Evolutionary conservation across 2,888 invertebrate species (phyloP), one percentile per base, ranked within the genome.

Genomic region (Toxonevra muliebris): DNA sequence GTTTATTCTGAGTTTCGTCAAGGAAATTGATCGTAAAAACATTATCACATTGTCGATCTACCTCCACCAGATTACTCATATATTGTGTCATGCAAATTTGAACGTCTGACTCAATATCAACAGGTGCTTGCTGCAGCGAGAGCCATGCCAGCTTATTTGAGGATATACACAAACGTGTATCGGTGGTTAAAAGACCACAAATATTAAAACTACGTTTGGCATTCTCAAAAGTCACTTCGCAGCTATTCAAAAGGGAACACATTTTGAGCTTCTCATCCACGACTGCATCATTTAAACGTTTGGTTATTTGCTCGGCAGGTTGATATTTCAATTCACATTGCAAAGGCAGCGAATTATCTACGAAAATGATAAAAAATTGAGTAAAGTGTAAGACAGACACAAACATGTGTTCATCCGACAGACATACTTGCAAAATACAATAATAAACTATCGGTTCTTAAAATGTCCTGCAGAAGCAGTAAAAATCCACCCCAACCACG

Each of bases 61-160:
- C 85, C 78, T 87, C 88, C 4, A 88, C 85, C 57, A 88, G 80
- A 80, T 88, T 88, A 69, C 85, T 87, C 83, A 89, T 87, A 7
- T 84, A 81, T 76, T 88, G 88, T 11, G 84, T 85, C 12, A 82
- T 75, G 43, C 80, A 76, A 8, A 86, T 73, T 20, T 81, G 76
- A 1, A 83, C 69, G 9, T 73, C 73, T 2, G 58, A 43, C 10
- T 74, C 74, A 3, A 63, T 65, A 2, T 62, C 65, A 10, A 53
- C 19, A 20, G 30, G 63, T 11, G 72, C 77, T 15, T 77, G 76
- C 30, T 77, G 76, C 1, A 82, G 77, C 9, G 86, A 75, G 12
- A 89, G 77, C 88, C 88, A 88, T 9, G 83, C 79, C 50, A 87
- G 78, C 69, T 85, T 85, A 40, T 85, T 84, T 40, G 82, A 83